Evolutionary conservation across 1,140 invertebrate species (phyloP), one percentile per base, ranked within the genome.

Genomic region (Cherax quadricarinatus): DNA sequence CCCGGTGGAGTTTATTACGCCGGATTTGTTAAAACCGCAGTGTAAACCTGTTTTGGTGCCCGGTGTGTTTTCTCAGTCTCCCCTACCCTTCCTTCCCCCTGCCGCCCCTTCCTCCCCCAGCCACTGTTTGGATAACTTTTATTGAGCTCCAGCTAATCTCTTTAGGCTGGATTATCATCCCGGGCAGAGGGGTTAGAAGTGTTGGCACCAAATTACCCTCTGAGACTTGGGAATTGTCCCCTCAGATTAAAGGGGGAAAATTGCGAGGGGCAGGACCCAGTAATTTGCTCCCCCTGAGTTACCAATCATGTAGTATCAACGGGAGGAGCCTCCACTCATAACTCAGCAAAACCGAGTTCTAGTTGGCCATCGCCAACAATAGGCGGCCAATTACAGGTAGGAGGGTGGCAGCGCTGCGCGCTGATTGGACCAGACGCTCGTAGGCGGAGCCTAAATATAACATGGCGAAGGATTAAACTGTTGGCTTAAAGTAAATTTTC

Each of bases 401-500:
- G 84, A 41, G 70, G 48, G 84, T 24, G 24, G 57, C 24, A 57
- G 62, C 60, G 48, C 30, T 57, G 49, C 30, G 60, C 75, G n/a
- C 2, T 41, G 51, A 86, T 89, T 89, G 87, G 84, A 18, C 73
- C n/a, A 86, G 62, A 60, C 24, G 51, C 30, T 53, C 48, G 73
- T 73, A 79, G 93, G 93, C 85, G 86, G 88, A 81, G 93, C 86
- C 79, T 88, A 88, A 88, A 80, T 91, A 92, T 85, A 94, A 94
- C 89, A 94, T 94, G 93, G 93, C 89, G 93, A 91, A 89, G 92
- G 93, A 93, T 94, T 94, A 93, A 91, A 93, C 91, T 93, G 93
- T 93, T 94, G 93, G 93, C 92, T 94, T 93, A 94, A 93, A 94
- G 93, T 93, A 93, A 94, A 94, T 94, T 94, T 94, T 94, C 91